These are phyloP conservation scores for Chionomys nivalis DNA, from an alignment of 2,113 vertebrate species.

Conservation along the genomic window DNA sequence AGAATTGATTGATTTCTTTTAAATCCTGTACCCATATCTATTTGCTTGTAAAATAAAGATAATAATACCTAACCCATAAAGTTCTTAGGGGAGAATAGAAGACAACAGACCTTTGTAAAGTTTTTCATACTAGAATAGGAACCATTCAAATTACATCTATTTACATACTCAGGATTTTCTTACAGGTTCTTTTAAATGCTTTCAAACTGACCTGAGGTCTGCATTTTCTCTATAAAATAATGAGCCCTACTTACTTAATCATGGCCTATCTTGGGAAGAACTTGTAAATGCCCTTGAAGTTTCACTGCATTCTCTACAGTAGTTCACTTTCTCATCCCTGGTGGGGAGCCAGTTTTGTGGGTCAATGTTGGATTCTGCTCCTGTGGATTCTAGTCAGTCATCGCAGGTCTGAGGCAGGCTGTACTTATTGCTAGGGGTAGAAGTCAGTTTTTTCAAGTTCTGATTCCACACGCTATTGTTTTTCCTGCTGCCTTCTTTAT, in stretches of 20 bases:
- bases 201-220: neutral
- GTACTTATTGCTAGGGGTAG: neutral
- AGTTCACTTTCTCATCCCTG: conserved; percentile 8
- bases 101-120: neutral
- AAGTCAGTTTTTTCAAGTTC: conserved; percentile 16
- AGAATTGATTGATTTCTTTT: neutral
- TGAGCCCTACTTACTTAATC: neutral
- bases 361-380: conserved; percentile 60
- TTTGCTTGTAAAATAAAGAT: neutral
- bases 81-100: neutral
- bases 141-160: neutral
- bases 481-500: neutral
- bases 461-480: conserved; percentile 14
- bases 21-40: neutral
- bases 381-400: conserved; percentile 45
- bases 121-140: neutral
- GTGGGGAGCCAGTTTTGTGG: conserved; percentile 38
- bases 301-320: neutral
- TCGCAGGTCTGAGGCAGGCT: neutral
- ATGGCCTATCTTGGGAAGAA: neutral
- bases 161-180: neutral
- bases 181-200: neutral
- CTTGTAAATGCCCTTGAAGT: neutral
- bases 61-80: neutral
- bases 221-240: neutral